Conservation (phyloP, 2,797 vertebrate genomes). For the Scleropages formosus region DNA sequence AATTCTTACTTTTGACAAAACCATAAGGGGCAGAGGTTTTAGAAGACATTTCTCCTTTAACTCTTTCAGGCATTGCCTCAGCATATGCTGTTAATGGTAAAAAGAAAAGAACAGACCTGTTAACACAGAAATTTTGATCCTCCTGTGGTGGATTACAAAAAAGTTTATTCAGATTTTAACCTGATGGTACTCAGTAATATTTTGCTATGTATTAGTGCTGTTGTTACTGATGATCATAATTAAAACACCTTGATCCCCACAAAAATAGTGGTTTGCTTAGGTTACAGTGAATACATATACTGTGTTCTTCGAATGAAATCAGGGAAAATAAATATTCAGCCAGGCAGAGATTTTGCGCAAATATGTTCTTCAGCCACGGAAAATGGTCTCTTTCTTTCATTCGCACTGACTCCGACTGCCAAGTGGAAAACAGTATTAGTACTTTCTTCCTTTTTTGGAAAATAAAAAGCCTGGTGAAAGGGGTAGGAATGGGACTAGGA, state of each 20-base stretch:
- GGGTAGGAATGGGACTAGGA: constrained; percentile 29
- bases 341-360: neutral
- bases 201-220: constrained; percentile 19
- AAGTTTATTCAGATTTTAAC: neutral
- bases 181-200: neutral
- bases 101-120: neutral
- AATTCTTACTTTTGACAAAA: neutral
- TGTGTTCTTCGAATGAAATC: neutral
- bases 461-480: constrained; percentile 19
- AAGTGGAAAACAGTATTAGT: constrained; percentile 63
- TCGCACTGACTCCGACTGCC: constrained; percentile 51
- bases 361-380: neutral
- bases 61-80: neutral
- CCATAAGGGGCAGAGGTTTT: neutral
- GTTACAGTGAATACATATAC: constrained; percentile 16
- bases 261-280: constrained; percentile 45
- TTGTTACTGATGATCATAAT: constrained; percentile 37
- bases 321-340: neutral
- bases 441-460: constrained; percentile 62
- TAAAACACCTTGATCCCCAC: constrained; percentile 64
- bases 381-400: neutral
- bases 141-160: neutral
- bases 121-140: neutral
- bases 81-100: neutral
- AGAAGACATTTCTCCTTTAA: neutral